A percentile compares a stretch with the other conserved stretches of the same genome.
phyloP scores from a whole-genome alignment of 2,888 invertebrate species.

The Napeogenes inachia region DNA sequence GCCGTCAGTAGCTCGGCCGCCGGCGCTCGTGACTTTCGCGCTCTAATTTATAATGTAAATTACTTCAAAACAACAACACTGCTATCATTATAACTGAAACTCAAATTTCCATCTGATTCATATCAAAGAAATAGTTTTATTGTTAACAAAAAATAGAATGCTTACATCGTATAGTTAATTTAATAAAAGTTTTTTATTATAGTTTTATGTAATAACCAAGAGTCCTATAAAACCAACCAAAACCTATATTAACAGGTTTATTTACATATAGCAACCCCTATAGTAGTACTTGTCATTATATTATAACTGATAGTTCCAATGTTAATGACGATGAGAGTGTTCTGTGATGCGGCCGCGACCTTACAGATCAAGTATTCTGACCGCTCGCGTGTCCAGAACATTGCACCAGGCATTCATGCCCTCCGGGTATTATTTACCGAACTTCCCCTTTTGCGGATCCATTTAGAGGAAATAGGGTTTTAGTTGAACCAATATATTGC shows the following conservation, averaged over 20 bases:
- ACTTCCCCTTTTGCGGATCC: slow-evolving; percentile 38
- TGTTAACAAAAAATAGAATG: neutral
- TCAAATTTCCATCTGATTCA: slow-evolving; percentile 40
- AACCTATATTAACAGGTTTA: no score
- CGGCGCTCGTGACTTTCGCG: slow-evolving; percentile 69
- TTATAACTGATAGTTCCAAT: no score
- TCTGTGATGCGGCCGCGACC: slow-evolving; percentile 13
- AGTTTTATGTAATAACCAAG: no score
- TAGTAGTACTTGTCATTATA: no score
- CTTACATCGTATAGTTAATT: neutral
- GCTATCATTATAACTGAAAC: slow-evolving; percentile 34
- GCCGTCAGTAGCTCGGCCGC: slow-evolving; percentile 63
- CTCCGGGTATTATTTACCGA: slow-evolving; percentile 41
- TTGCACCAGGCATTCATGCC: slow-evolving; percentile 50
- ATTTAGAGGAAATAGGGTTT: slow-evolving; percentile 30
- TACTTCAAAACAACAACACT: slow-evolving; percentile 47
- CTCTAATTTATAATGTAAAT: slow-evolving; percentile 73
- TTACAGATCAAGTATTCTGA: slow-evolving; percentile 43
- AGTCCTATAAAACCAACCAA: no score
- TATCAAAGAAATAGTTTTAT: slow-evolving; percentile 14
- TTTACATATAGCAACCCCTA: no score
- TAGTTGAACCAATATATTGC: slow-evolving; percentile 1
- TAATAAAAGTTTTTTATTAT: no score
- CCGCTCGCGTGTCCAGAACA: slow-evolving; percentile 55
- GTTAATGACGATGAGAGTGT: neutral